phyloP scores from a whole-genome alignment of 2,797 vertebrate species.

The Anguilla megastoma region DNA sequence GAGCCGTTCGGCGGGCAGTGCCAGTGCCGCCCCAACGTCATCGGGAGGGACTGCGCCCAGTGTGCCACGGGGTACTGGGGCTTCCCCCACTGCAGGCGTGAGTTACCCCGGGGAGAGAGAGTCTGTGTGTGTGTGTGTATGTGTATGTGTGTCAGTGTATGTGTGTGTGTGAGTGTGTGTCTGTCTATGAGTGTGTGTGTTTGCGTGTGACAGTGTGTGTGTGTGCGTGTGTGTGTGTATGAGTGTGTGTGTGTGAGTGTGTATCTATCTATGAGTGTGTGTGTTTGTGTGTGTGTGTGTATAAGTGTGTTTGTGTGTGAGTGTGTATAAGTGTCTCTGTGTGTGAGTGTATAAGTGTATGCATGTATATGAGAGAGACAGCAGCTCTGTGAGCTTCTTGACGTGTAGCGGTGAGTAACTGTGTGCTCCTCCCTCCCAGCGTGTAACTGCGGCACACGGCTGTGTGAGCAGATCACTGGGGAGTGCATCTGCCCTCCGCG shows the following conservation, averaged over 20 bases:
- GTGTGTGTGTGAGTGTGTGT: neutral
- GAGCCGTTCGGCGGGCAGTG: slow-evolving; percentile 88
- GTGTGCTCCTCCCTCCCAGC: slow-evolving; percentile 63
- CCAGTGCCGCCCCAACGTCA: slow-evolving; percentile 81
- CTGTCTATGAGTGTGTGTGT: neutral
- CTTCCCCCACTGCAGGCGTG: slow-evolving; percentile 92
- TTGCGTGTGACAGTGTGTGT: neutral
- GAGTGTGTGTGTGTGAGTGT: too few relatives aligned
- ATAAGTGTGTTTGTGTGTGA: neutral
- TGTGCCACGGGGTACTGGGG: slow-evolving; percentile 93
- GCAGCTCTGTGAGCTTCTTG: neutral
- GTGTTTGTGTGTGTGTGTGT: neutral
- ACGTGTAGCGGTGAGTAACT: neutral
- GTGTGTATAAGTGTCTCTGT: neutral
- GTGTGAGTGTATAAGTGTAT: neutral
- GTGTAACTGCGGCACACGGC: slow-evolving; percentile 81
- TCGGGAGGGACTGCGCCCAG: slow-evolving; percentile 90
- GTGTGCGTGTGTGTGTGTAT: neutral
- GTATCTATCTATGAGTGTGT: neutral
- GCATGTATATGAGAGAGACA: neutral
- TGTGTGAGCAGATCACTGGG: slow-evolving; percentile 88
- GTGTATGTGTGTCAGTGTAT: neutral
- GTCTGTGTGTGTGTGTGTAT: neutral
- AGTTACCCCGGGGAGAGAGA: slow-evolving; percentile 60
- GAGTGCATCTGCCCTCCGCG: slow-evolving; percentile 90